Percentiles rank a stretch among this genome's conserved stretches.
These are phyloP conservation scores for Globodera ellingtonae DNA, from an alignment of 1,140 invertebrate genomes.

Conservation along the genomic window DNA sequence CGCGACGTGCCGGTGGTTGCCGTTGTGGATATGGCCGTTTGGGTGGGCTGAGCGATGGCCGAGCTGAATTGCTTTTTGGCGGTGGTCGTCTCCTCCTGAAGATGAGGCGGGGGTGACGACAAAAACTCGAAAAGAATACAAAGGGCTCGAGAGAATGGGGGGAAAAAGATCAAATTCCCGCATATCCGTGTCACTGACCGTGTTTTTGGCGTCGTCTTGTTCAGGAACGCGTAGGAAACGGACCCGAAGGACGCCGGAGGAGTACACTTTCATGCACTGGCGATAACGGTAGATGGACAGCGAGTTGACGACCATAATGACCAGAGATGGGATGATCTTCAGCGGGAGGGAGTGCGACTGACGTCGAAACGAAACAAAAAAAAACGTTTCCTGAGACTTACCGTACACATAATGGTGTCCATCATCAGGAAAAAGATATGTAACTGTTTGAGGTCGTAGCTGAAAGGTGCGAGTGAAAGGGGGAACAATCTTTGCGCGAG, in stretches of 20 bases:
- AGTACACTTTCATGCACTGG: constrained; percentile 65
- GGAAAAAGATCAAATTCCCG: constrained; percentile 4
- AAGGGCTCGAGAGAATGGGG: neutral
- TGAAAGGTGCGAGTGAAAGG: constrained; percentile 27
- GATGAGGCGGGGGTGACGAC: neutral
- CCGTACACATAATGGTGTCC: constrained; percentile 62
- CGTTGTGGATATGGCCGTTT: constrained; percentile 11
- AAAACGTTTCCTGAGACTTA: constrained; percentile 13
- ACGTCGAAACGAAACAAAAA: too few relatives aligned
- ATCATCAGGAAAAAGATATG: constrained; percentile 60
- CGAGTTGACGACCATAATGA: constrained; percentile 63
- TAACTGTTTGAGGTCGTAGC: constrained; percentile 54
- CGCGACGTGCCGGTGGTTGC: constrained; percentile 30
- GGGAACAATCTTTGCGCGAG: neutral
- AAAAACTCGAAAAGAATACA: neutral
- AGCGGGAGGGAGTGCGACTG: neutral
- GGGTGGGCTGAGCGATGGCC: constrained; percentile 18
- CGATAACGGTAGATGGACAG: constrained; percentile 60
- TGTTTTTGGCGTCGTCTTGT: constrained; percentile 36
- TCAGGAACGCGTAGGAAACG: constrained; percentile 57
- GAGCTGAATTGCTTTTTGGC: constrained; percentile 54
- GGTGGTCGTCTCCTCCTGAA: constrained; percentile 57
- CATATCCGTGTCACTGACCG: constrained; percentile 22
- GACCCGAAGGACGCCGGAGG: constrained; percentile 60
- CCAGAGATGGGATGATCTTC: constrained; percentile 48